phyloP scores from a whole-genome alignment of 2,797 vertebrate species.

The Danio jaintianensis region DNA sequence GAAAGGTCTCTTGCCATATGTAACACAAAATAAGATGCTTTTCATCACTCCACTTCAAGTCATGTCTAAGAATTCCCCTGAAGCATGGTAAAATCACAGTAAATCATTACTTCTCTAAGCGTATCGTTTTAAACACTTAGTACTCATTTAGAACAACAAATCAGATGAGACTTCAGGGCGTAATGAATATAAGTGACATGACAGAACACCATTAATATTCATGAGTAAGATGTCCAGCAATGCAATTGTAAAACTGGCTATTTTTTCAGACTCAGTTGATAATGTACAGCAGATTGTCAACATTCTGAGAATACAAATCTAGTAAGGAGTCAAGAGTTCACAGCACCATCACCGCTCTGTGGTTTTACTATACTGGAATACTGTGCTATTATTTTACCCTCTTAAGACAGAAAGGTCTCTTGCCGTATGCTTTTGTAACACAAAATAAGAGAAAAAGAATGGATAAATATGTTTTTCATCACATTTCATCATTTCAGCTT shows the following conservation, averaged over 20 bases:
- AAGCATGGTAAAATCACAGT: conserved; percentile 1
- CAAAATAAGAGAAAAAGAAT: background rate
- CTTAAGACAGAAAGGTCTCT: background rate
- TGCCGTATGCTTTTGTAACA: background rate
- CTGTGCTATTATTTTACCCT: background rate
- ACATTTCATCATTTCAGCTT: background rate
- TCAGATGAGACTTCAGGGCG: background rate
- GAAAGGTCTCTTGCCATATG: background rate
- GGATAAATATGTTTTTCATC: background rate
- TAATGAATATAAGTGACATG: background rate
- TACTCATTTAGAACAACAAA: conserved; percentile 3
- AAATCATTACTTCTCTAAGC: background rate
- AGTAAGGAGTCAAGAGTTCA: conserved; percentile 17
- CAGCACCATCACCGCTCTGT: conserved; percentile 17
- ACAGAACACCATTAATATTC: background rate
- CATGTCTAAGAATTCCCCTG: background rate
- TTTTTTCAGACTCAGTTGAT: too few relatives aligned
- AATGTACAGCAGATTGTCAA: background rate
- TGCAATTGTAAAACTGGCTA: too few relatives aligned
- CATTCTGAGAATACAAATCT: conserved; percentile 9
- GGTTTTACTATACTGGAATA: background rate
- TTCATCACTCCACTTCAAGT: background rate
- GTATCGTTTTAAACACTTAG: background rate
- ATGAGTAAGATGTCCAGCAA: background rate
- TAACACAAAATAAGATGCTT: background rate